phyloP scores from a whole-genome alignment of 1,140 invertebrate species.

The Calliopsis andreniformis region DNA sequence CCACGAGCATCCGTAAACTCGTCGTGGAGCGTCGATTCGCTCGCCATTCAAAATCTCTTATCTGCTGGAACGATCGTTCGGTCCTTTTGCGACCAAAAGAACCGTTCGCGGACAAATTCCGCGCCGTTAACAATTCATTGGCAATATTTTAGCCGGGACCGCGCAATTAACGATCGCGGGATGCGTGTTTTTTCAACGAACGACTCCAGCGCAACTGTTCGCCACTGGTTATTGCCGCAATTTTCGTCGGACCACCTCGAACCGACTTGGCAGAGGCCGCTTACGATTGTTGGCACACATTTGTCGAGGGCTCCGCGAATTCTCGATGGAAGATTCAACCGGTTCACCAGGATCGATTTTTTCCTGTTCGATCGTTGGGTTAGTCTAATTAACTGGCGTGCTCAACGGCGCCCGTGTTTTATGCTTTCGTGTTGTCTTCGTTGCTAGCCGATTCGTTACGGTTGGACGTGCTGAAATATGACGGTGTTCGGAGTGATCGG shows the following conservation, averaged over 20 bases:
- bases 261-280: too few species aligned
- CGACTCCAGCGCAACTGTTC: too few species aligned
- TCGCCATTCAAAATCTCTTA: not conserved
- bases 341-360: slow-evolving; percentile 24
- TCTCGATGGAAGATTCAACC: slow-evolving; percentile 9
- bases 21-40: not conserved
- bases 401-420: slow-evolving; percentile 5
- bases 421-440: not conserved
- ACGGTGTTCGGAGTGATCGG: not conserved
- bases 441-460: not conserved
- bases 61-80: not conserved
- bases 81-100: not conserved
- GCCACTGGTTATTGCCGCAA: not conserved
- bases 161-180: slow-evolving; percentile 19
- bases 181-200: not conserved
- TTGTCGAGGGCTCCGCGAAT: slow-evolving; percentile 3
- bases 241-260: too few species aligned
- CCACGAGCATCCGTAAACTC: not conserved
- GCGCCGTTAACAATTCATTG: slow-evolving; percentile 29
- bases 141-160: slow-evolving; percentile 23
- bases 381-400: slow-evolving; percentile 29
- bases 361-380: not conserved
- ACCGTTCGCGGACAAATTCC: slow-evolving; percentile 32
- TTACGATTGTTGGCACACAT: slow-evolving; percentile 58
- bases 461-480: slow-evolving; percentile 8